phyloP scores from a whole-genome alignment of 2,113 vertebrate genomes.

The Platysteira castanea region DNA sequence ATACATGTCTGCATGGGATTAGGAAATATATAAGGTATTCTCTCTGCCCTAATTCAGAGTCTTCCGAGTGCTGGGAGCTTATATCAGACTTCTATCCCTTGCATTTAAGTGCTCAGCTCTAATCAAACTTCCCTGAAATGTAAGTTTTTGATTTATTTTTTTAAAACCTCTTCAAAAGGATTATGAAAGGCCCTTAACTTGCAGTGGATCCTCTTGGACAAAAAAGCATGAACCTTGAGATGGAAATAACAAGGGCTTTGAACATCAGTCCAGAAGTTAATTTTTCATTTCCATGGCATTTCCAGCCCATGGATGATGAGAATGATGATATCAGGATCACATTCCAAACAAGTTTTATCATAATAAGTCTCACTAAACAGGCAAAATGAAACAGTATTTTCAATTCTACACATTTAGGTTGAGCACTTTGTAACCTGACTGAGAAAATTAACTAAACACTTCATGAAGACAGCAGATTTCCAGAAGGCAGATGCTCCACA shows the following conservation, averaged over 20 bases:
- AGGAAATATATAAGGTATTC: neutral
- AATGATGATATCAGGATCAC: neutral
- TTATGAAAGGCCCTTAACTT: neutral
- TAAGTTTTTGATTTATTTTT: neutral
- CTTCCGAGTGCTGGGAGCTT: neutral
- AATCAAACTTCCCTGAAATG: neutral
- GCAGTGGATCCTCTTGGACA: neutral
- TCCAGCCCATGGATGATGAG: neutral
- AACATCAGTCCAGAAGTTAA: slow-evolving; percentile 6
- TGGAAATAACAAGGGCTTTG: neutral
- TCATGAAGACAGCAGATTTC: neutral
- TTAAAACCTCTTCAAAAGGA: neutral
- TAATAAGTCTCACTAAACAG: neutral
- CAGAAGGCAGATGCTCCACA: neutral
- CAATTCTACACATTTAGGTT: neutral
- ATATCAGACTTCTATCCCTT: neutral
- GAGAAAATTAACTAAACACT: neutral
- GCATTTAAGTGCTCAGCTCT: neutral
- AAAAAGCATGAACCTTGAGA: neutral
- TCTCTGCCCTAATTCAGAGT: neutral
- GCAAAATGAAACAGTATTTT: neutral
- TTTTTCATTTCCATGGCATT: neutral
- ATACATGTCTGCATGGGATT: neutral
- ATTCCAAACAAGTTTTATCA: neutral
- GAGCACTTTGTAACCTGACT: neutral